Conservation (phyloP, 2,888 invertebrate genomes). For the Oligia fasciuncula region DNA sequence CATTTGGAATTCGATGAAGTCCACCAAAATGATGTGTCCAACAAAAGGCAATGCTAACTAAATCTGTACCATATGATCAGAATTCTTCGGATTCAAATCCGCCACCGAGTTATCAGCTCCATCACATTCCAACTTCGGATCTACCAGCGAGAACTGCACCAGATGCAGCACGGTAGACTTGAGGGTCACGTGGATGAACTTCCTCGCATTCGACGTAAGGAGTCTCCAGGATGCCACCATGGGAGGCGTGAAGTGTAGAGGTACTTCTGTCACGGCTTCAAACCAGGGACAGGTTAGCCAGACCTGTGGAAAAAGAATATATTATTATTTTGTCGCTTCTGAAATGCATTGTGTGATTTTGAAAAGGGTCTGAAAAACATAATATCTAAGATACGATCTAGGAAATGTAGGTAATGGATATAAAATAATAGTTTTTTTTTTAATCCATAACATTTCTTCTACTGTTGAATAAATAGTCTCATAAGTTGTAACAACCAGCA, state of each 20-base stretch:
- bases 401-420: no score
- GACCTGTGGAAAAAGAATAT: conserved; percentile 78
- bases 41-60: no score
- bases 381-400: no score
- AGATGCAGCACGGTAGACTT: conserved; percentile 91
- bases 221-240: conserved; percentile 94
- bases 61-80: conserved; percentile 86
- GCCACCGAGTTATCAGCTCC: conserved; percentile 91
- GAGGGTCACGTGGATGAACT: conserved; percentile 95
- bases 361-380: no score
- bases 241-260: conserved; percentile 95
- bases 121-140: conserved; percentile 90
- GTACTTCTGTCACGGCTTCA: conserved; percentile 92
- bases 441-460: no score
- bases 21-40: no score
- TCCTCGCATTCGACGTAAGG: conserved; percentile 95
- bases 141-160: conserved; percentile 85
- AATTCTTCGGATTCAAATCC: conserved; percentile 91
- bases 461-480: no score
- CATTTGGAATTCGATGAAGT: no score
- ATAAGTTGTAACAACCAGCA: background rate
- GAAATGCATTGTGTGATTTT: no score
- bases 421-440: no score
- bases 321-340: no score
- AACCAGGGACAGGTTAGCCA: conserved; percentile 95